A percentile compares a stretch with the other conserved stretches of the same genome.
Conservation (phyloP, 2,888 invertebrate species). For the Hemicrepidius hirtus region DNA sequence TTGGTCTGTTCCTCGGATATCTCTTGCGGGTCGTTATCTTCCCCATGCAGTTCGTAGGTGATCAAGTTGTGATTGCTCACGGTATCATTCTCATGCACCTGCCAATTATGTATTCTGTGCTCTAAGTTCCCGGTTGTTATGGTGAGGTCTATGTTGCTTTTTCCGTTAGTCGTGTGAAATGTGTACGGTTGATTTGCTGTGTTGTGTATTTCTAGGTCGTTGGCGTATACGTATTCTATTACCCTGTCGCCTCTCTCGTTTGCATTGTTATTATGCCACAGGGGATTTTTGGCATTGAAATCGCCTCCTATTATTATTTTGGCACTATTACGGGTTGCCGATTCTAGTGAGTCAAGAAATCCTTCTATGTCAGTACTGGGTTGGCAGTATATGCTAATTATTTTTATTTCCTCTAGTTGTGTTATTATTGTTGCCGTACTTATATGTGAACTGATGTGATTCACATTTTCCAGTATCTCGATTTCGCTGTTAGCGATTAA, state of each 20-base stretch:
- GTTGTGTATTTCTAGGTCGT: background rate
- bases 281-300: background rate
- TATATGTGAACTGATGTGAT: too few species aligned
- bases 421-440: background rate
- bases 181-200: background rate
- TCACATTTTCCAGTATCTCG: too few species aligned
- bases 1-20: too few species aligned
- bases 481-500: too few species aligned
- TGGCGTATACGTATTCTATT: background rate
- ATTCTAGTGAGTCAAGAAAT: background rate
- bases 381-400: background rate
- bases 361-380: background rate
- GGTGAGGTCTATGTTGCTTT: background rate
- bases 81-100: background rate
- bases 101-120: background rate
- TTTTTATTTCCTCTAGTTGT: background rate
- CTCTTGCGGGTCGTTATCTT: too few species aligned
- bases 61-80: background rate
- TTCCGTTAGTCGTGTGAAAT: background rate
- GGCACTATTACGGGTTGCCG: background rate
- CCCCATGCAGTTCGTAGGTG: background rate
- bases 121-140: background rate
- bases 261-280: background rate
- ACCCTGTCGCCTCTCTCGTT: background rate
- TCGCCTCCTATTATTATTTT: too few species aligned